These are phyloP conservation scores for Pristiophorus japonicus DNA, from an alignment of 2,113 vertebrate species.

Conservation along the genomic window DNA sequence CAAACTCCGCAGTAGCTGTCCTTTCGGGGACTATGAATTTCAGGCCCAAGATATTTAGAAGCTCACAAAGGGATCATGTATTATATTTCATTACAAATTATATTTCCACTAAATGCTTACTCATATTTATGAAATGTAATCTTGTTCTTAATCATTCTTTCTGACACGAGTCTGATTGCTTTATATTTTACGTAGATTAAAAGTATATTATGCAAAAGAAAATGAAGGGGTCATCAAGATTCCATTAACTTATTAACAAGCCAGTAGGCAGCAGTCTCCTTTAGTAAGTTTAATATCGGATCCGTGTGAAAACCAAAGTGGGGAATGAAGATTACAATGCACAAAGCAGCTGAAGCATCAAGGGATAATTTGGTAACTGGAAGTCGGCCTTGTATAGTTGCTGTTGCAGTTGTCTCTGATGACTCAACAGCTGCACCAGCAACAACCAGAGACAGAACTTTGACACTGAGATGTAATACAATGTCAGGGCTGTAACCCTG, in stretches of 20 bases:
- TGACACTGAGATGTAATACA: background rate
- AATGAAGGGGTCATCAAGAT: background rate
- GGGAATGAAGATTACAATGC: background rate
- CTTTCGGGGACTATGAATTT: no score
- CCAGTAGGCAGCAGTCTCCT: background rate
- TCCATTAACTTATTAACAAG: background rate
- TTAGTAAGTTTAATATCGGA: background rate
- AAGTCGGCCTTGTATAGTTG: background rate
- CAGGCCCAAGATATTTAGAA: no score
- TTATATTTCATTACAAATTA: background rate
- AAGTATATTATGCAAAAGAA: background rate
- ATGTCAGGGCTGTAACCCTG: background rate
- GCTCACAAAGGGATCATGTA: background rate
- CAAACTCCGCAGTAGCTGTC: no score
- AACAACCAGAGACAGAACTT: background rate
- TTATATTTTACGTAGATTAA: background rate
- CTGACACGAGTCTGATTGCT: background rate
- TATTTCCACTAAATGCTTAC: background rate
- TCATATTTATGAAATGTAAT: background rate
- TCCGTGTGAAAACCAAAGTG: background rate
- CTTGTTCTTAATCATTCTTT: background rate
- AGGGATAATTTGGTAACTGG: background rate
- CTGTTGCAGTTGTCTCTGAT: background rate
- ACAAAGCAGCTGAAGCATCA: background rate
- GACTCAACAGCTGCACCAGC: slow-evolving; percentile 24